Evolutionary conservation across 1,140 invertebrate species (phyloP).

Genomic region (Achroia grisella): DNA sequence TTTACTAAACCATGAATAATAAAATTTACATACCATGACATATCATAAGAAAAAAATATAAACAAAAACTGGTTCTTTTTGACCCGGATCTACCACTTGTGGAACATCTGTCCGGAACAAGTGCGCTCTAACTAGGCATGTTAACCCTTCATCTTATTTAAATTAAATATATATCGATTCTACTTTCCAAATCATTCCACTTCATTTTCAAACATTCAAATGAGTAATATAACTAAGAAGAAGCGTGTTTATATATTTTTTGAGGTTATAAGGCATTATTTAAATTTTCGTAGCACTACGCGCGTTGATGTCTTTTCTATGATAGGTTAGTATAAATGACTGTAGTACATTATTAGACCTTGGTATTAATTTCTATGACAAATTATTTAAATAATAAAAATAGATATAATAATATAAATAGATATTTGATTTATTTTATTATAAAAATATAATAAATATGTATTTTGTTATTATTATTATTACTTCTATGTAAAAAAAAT

Average conservation of each 20-base stretch:
- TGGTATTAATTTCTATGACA: no score
- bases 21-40: neutral
- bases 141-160: conserved; percentile 12
- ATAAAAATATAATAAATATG: no score
- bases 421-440: no score
- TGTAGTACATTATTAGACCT: no score
- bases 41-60: conserved; percentile 30
- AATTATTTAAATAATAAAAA: no score
- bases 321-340: conserved; percentile 14
- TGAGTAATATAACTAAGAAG: no score
- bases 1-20: neutral
- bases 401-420: no score
- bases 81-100: conserved; percentile 58
- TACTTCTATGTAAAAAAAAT: no score
- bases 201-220: no score
- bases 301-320: conserved; percentile 59
- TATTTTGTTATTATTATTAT: no score
- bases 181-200: no score
- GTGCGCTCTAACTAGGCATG: conserved; percentile 4
- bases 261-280: neutral
- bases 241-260: neutral
- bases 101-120: conserved; percentile 11
- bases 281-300: conserved; percentile 4
- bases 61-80: conserved; percentile 49
- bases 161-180: neutral